phyloP scores from a whole-genome alignment of 2,797 vertebrate species.

The Adelosebastes latens region DNA sequence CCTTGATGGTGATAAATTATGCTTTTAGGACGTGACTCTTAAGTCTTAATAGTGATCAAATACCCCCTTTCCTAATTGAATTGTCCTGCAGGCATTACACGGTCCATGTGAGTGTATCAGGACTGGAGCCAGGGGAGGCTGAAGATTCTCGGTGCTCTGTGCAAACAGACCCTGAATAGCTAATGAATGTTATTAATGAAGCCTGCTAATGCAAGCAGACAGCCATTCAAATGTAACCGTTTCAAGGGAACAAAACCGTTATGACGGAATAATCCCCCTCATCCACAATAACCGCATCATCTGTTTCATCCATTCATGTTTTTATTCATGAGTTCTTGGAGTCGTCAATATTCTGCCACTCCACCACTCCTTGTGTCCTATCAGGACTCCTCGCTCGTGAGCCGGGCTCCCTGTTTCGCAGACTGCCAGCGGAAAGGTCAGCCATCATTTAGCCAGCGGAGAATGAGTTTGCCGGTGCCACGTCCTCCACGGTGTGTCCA shows the following conservation, averaged over 20 bases:
- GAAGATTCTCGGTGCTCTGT: slow-evolving; percentile 39
- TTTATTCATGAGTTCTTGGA: slow-evolving; percentile 61
- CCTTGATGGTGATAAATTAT: slow-evolving; percentile 78
- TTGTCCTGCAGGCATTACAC: slow-evolving; percentile 72
- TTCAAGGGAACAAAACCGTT: slow-evolving; percentile 48
- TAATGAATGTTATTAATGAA: slow-evolving; percentile 80
- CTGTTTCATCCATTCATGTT: slow-evolving; percentile 49
- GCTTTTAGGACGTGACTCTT: slow-evolving; percentile 66
- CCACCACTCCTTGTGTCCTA: slow-evolving; percentile 38
- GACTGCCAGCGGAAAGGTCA: slow-evolving; percentile 76
- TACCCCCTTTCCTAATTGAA: slow-evolving; percentile 79
- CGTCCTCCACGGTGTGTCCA: slow-evolving; percentile 66
- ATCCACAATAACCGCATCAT: slow-evolving; percentile 45
- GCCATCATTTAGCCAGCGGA: slow-evolving; percentile 69
- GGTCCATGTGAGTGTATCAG: slow-evolving; percentile 66
- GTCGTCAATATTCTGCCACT: slow-evolving; percentile 60
- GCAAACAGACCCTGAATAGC: slow-evolving; percentile 62
- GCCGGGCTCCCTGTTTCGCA: slow-evolving; percentile 34
- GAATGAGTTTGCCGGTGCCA: slow-evolving; percentile 66
- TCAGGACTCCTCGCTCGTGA: slow-evolving; percentile 26
- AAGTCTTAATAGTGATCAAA: slow-evolving; percentile 77
- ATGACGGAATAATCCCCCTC: slow-evolving; percentile 39
- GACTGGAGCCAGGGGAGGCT: slow-evolving; percentile 47
- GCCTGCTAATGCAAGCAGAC: slow-evolving; percentile 63
- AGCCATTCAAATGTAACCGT: slow-evolving; percentile 59